A percentile compares a stretch with the other conserved stretches of the same genome.
These are phyloP conservation scores for Nansenia antarctica DNA, from an alignment of 2,113 vertebrate genomes.

Conservation along the genomic window DNA sequence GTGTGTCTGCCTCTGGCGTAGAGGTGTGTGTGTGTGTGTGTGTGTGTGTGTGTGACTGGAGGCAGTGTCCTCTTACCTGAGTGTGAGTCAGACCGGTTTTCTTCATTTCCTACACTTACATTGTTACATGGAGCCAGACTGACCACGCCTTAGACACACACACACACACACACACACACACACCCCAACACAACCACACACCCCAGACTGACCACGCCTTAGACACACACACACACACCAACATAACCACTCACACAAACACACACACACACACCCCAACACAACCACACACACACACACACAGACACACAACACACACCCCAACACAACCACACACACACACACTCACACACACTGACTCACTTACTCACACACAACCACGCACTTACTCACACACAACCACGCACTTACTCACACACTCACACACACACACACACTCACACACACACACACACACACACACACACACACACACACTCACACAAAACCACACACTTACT, in stretches of 20 bases:
- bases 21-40: conserved; percentile 21
- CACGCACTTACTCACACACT: conserved; percentile 30
- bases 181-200: conserved; percentile 16
- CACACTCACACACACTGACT: conserved; percentile 25
- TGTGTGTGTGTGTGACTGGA: conserved; percentile 17
- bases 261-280: conserved; percentile 23
- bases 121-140: conserved; percentile 27
- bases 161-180: conserved; percentile 27
- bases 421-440: conserved; percentile 14
- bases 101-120: conserved; percentile 12
- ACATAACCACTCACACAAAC: conserved; percentile 21
- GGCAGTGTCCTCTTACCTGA: conserved; percentile 32
- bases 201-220: conserved; percentile 30
- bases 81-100: conserved; percentile 22
- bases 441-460: conserved; percentile 23
- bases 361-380: conserved; percentile 9
- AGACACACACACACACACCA: conserved; percentile 17
- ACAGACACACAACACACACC: conserved; percentile 33
- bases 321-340: conserved; percentile 7
- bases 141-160: conserved; percentile 22
- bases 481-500: too few species aligned
- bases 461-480: too few species aligned
- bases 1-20: conserved; percentile 7
- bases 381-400: conserved; percentile 6
- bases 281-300: conserved; percentile 1